Evolutionary conservation across 2,113 vertebrate species (phyloP).

Genomic region (Salvelinus fontinalis): DNA sequence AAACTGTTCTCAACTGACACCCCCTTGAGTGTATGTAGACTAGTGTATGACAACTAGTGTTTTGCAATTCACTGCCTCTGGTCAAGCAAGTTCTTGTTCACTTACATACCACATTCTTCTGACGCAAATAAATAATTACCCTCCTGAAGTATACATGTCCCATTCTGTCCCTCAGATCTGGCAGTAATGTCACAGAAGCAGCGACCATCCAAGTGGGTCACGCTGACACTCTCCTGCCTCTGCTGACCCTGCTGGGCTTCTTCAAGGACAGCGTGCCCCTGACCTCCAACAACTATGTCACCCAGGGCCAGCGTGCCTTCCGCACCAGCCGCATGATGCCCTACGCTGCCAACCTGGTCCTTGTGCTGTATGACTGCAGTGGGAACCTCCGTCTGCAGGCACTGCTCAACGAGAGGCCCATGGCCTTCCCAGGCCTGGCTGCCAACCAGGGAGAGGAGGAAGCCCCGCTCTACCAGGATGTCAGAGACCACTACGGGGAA

Average conservation of each 20-base stretch:
- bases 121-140: not conserved
- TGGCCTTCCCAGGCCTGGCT: slow-evolving; percentile 76
- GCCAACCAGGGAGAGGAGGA: slow-evolving; percentile 45
- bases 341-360: slow-evolving; percentile 71
- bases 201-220: slow-evolving; percentile 92
- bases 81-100: not conserved
- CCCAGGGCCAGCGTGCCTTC: slow-evolving; percentile 77
- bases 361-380: slow-evolving; percentile 86
- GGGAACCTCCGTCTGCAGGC: slow-evolving; percentile 58
- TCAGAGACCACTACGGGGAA: slow-evolving; percentile 79
- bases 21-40: too few relatives aligned
- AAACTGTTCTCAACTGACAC: too few relatives aligned
- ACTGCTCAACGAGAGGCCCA: slow-evolving; percentile 85
- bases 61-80: not conserved
- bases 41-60: too few relatives aligned
- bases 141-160: not conserved
- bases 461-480: slow-evolving; percentile 74
- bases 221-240: slow-evolving; percentile 90
- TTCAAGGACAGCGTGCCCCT: slow-evolving; percentile 81
- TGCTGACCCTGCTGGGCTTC: slow-evolving; percentile 91
- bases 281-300: slow-evolving; percentile 78
- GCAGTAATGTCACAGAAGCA: slow-evolving; percentile 77
- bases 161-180: slow-evolving; percentile 69
- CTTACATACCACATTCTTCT: not conserved
- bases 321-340: slow-evolving; percentile 85